These are phyloP conservation scores for Sebastes trivittatus DNA, from an alignment of 2,797 vertebrate species.

Conservation along the genomic window DNA sequence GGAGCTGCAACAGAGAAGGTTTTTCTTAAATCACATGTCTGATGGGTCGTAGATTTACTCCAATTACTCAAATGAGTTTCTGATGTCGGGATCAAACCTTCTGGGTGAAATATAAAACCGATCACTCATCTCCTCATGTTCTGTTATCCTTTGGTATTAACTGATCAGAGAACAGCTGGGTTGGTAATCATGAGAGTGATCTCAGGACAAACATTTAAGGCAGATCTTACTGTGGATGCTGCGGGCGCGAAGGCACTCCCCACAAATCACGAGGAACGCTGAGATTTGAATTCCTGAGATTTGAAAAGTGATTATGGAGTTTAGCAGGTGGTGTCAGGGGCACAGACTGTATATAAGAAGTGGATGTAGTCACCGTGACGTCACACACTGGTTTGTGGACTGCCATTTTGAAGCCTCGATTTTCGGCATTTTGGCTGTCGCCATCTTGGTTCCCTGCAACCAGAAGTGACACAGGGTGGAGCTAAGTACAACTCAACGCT, in stretches of 20 bases:
- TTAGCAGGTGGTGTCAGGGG: not conserved
- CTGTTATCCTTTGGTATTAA: not conserved
- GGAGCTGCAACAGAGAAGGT: not conserved
- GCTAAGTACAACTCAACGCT: too few species aligned
- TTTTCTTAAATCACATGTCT: not conserved
- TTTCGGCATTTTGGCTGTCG: too few species aligned
- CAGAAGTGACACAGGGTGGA: too few species aligned
- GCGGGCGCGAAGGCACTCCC: not conserved
- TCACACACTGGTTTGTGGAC: too few species aligned
- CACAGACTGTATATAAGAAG: too few species aligned
- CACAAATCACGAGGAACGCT: not conserved
- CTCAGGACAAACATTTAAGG: not conserved
- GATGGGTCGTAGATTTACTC: not conserved
- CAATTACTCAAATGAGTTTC: not conserved
- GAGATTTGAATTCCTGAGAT: not conserved
- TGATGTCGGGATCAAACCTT: not conserved
- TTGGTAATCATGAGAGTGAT: not conserved
- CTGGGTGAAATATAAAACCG: not conserved
- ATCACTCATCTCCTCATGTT: not conserved
- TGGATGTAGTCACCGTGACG: too few species aligned
- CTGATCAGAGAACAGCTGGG: not conserved
- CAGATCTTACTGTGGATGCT: not conserved
- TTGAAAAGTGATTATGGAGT: not conserved
- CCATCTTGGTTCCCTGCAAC: too few species aligned
- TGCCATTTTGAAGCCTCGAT: too few species aligned